A percentile compares a stretch with the other conserved stretches of the same genome.
phyloP scores from a whole-genome alignment of 2,888 invertebrate species.

The Ditula angustiorana region DNA sequence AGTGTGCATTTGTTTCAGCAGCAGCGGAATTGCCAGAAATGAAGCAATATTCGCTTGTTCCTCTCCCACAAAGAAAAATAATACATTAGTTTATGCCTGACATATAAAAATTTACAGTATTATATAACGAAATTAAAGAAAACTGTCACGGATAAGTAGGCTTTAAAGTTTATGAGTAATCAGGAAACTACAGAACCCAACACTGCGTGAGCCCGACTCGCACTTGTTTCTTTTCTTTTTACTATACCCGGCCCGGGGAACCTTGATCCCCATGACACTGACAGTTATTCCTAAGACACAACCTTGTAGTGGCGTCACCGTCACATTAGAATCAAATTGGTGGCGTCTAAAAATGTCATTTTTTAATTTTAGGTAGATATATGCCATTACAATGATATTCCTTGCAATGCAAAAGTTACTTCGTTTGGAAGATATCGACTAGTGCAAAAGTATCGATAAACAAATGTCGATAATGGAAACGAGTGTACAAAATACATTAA shows the following conservation, averaged over 20 bases:
- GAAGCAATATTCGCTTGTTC: constrained; percentile 14
- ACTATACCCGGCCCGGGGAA: too few species aligned
- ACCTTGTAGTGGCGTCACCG: constrained; percentile 13
- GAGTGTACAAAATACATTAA: constrained; percentile 15
- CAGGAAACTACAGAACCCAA: too few species aligned
- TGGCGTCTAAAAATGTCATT: background rate
- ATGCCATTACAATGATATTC: background rate
- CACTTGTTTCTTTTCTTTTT: too few species aligned
- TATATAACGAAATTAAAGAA: too few species aligned
- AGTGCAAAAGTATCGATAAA: constrained; percentile 11
- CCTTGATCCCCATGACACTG: too few species aligned
- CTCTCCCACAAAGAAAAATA: constrained; percentile 9
- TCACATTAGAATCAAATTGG: constrained; percentile 2
- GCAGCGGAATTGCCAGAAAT: constrained; percentile 13
- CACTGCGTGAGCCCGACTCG: too few species aligned
- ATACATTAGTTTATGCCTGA: too few species aligned
- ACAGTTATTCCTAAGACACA: constrained; percentile 11
- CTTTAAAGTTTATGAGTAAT: too few species aligned
- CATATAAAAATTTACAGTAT: too few species aligned
- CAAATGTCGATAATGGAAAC: constrained; percentile 13
- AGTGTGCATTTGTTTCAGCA: constrained; percentile 20
- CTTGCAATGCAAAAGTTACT: background rate
- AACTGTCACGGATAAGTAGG: too few species aligned
- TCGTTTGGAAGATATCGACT: constrained; percentile 12
- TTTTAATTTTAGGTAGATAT: constrained; percentile 1